Conservation (phyloP, 2,888 invertebrate genomes). For the Lasiommata megera region DNA sequence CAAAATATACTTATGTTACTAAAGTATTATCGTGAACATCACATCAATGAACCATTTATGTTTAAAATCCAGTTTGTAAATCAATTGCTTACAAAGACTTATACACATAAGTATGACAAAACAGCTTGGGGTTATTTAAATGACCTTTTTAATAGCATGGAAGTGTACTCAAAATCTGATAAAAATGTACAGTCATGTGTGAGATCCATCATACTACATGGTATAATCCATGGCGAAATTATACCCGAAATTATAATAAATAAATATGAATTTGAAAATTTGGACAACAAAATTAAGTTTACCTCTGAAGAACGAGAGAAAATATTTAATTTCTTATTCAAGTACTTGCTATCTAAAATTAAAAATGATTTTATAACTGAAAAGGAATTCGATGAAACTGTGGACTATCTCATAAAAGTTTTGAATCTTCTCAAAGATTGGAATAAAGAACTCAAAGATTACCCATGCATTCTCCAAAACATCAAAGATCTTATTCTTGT, state of each 20-base stretch:
- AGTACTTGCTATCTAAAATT: slow-evolving; percentile 37
- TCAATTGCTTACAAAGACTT: slow-evolving; percentile 39
- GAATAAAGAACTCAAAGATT: slow-evolving; percentile 48
- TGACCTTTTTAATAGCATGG: slow-evolving; percentile 48
- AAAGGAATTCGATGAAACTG: slow-evolving; percentile 36
- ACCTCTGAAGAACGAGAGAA: slow-evolving; percentile 43
- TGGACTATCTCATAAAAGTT: slow-evolving; percentile 36
- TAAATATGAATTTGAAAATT: slow-evolving; percentile 41
- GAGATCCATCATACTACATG: slow-evolving; percentile 46
- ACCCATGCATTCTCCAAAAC: slow-evolving; percentile 41
- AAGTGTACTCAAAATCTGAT: slow-evolving; percentile 45
- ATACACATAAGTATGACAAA: slow-evolving; percentile 44
- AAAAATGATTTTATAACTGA: slow-evolving; percentile 36
- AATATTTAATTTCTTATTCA: slow-evolving; percentile 51
- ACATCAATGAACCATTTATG: slow-evolving; percentile 44
- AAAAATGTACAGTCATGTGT: slow-evolving; percentile 50
- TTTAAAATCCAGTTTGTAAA: slow-evolving; percentile 45
- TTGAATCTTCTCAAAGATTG: slow-evolving; percentile 49
- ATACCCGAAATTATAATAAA: slow-evolving; percentile 50
- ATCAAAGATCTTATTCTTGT: slow-evolving; percentile 44
- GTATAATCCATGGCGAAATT: slow-evolving; percentile 41
- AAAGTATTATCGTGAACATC: slow-evolving; percentile 48
- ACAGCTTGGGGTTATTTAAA: slow-evolving; percentile 53
- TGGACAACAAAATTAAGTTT: slow-evolving; percentile 33
- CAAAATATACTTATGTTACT: slow-evolving; percentile 45